Conservation (phyloP, 2,797 vertebrate genomes). For the Lophius americanus region DNA sequence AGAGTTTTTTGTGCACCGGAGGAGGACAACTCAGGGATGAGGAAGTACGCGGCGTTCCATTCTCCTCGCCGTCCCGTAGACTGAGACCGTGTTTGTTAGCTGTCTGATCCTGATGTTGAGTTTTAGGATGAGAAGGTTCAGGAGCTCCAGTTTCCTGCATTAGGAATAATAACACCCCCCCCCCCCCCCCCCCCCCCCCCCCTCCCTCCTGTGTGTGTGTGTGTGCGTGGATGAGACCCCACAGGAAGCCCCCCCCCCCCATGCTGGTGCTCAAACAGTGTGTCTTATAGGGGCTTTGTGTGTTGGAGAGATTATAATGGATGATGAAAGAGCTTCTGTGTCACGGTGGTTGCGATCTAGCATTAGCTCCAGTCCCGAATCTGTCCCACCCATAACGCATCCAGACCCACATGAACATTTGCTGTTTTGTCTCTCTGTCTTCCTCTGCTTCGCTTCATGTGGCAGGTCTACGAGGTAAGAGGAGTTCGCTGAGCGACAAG, state of each 20-base stretch:
- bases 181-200: conserved; percentile 9
- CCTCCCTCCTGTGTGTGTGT: conserved; percentile 7
- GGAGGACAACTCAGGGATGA: conserved; percentile 75
- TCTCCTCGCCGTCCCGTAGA: conserved; percentile 16
- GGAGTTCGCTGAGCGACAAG: conserved; percentile 71
- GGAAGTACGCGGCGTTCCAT: conserved; percentile 47
- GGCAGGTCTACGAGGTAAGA: conserved; percentile 99
- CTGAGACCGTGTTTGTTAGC: conserved; percentile 8
- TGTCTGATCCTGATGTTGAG: conserved; percentile 3
- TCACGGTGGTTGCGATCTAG: conserved; percentile 41
- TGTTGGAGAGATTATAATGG: no score
- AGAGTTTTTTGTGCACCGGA: conserved; percentile 80
- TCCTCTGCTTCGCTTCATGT: conserved; percentile 84
- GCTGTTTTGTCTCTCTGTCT: conserved; percentile 81
- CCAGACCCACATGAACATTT: conserved; percentile 71
- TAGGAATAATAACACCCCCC: conserved; percentile 47
- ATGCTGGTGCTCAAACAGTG: conserved; percentile 47
- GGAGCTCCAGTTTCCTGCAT: conserved; percentile 49
- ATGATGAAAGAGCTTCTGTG: no score
- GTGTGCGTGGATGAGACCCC: conserved; percentile 39
- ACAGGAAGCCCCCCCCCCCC: conserved; percentile 38
- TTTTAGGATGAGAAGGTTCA: conserved; percentile 10
- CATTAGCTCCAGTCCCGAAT: conserved; percentile 25
- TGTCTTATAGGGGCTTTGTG: conserved; percentile 50
- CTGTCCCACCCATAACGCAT: conserved; percentile 45